Percentiles rank a stretch among this genome's conserved stretches.
phyloP scores from a whole-genome alignment of 2,113 vertebrate species.

The Drymodes brunneopygia region DNA sequence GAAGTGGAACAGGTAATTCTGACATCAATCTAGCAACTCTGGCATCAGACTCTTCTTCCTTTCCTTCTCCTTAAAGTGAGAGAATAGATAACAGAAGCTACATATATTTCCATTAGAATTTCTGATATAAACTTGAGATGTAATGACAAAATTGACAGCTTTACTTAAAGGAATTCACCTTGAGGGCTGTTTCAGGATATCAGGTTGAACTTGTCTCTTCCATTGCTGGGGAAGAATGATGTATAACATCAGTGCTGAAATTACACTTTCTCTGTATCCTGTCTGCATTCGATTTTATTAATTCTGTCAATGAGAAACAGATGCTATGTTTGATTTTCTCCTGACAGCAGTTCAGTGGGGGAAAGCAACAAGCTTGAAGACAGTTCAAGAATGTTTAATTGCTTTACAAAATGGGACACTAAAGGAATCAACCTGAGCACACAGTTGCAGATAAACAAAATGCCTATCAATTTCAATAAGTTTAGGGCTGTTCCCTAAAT shows the following conservation, averaged over 20 bases:
- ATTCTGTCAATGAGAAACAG: constrained; percentile 26
- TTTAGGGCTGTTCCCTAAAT: background rate
- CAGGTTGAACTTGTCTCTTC: background rate
- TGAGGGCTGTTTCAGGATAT: background rate
- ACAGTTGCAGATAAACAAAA: background rate
- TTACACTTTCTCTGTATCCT: background rate
- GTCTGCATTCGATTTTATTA: background rate
- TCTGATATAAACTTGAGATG: background rate
- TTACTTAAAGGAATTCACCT: background rate
- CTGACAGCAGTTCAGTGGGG: background rate
- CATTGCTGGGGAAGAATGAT: background rate
- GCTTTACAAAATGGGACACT: background rate
- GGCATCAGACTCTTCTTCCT: background rate
- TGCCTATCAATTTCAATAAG: background rate
- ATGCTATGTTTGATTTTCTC: background rate
- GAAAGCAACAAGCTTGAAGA: background rate
- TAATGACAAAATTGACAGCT: background rate
- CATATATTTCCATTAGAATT: background rate
- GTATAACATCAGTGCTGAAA: background rate
- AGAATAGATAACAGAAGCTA: background rate
- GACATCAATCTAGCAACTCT: background rate
- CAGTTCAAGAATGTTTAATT: background rate
- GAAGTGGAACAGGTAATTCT: background rate
- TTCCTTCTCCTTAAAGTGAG: background rate
- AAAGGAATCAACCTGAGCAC: background rate